A percentile compares a stretch with the other conserved stretches of the same genome.
Evolutionary conservation across 1,140 invertebrate genomes (phyloP).

Genomic region (Nephila pilipes): DNA sequence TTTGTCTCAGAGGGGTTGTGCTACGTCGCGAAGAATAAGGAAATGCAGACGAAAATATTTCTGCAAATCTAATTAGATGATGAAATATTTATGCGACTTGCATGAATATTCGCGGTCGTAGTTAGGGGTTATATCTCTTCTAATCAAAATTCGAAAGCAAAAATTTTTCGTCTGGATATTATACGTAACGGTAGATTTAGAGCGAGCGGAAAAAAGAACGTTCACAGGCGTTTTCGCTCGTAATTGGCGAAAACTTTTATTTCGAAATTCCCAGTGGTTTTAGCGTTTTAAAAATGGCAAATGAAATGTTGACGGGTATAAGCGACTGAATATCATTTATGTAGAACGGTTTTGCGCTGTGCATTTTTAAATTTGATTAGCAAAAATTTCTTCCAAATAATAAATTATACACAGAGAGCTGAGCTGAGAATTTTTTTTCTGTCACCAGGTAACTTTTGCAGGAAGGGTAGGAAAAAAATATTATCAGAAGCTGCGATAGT

Average conservation of each 20-base stretch:
- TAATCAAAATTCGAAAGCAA: constrained; percentile 69
- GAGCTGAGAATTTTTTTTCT: background rate
- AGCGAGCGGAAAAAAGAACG: background rate
- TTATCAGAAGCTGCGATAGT: background rate
- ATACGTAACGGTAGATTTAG: background rate
- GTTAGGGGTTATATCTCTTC: constrained; percentile 66
- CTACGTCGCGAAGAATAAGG: constrained; percentile 54
- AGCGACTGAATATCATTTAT: constrained; percentile 1
- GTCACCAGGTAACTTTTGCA: background rate
- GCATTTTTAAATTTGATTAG: constrained; percentile 68
- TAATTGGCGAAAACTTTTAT: constrained; percentile 69
- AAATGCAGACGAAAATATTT: constrained; percentile 70
- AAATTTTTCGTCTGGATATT: constrained; percentile 29
- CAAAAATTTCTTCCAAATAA: constrained; percentile 55
- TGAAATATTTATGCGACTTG: constrained; percentile 69
- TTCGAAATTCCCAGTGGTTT: constrained; percentile 61
- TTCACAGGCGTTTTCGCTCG: constrained; percentile 14
- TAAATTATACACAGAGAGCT: background rate
- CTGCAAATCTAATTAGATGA: constrained; percentile 74
- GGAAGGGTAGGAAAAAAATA: background rate
- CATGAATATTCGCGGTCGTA: constrained; percentile 71
- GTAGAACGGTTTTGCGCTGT: background rate
- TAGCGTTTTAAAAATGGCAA: constrained; percentile 44
- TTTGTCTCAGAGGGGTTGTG: constrained; percentile 70
- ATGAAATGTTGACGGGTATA: constrained; percentile 48